Conservation (phyloP, 2,797 vertebrate genomes). For the Pseudochirops corinnae region DNA sequence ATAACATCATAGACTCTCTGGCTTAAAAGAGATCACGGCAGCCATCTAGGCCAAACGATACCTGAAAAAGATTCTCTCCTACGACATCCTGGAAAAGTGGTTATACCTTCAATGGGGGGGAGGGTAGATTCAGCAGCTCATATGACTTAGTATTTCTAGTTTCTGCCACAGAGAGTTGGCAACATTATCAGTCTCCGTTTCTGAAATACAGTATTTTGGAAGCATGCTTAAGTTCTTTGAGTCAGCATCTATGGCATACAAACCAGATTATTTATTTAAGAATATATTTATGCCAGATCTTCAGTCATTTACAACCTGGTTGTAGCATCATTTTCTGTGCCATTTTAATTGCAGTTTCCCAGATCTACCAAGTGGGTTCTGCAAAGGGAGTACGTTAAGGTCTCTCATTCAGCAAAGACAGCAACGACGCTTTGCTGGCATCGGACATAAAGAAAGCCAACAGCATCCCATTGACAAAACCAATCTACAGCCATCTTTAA, state of each 20-base stretch:
- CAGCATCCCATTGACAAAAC: slow-evolving; percentile 1
- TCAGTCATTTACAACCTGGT: slow-evolving; percentile 6
- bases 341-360: slow-evolving; percentile 24
- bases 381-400: background rate
- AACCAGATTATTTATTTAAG: slow-evolving; percentile 52
- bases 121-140: background rate
- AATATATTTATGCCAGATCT: slow-evolving; percentile 56
- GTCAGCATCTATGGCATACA: slow-evolving; percentile 7
- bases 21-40: background rate
- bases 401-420: slow-evolving; percentile 33
- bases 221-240: slow-evolving; percentile 17
- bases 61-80: background rate
- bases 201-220: background rate
- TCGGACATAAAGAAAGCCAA: slow-evolving; percentile 45
- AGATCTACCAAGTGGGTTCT: slow-evolving; percentile 37
- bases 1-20: background rate
- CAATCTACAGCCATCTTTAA: slow-evolving; percentile 28
- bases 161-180: background rate
- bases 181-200: background rate
- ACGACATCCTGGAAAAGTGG: background rate
- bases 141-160: background rate
- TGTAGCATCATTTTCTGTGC: slow-evolving; percentile 32
- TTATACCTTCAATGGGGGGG: background rate
- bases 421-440: background rate
- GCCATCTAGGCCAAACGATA: background rate